phyloP scores from a whole-genome alignment of 2,113 vertebrate genomes.

The Labeo catla region DNA sequence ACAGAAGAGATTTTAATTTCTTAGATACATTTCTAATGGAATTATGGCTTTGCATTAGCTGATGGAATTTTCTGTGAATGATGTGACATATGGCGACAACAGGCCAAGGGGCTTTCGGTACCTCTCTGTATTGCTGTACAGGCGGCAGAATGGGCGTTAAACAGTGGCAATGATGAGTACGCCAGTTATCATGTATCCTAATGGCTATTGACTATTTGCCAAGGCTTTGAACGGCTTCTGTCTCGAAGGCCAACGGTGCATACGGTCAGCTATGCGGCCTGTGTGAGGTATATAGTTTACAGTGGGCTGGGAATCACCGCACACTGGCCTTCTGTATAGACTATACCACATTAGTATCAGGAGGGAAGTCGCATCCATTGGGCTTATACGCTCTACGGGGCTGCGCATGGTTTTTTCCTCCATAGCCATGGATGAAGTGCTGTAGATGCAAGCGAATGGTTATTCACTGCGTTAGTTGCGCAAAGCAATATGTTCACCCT shows the following conservation, averaged over 20 bases:
- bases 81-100: constrained; percentile 16
- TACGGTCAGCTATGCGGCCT: background rate
- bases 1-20: background rate
- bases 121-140: background rate
- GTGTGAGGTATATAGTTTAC: background rate
- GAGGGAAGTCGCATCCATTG: background rate
- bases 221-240: background rate
- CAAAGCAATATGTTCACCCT: too few species aligned
- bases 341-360: background rate
- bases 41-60: constrained; percentile 2
- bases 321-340: background rate
- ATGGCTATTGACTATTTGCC: constrained; percentile 20
- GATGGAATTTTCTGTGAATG: background rate
- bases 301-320: background rate
- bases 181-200: background rate
- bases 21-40: background rate
- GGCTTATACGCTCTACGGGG: background rate
- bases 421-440: background rate
- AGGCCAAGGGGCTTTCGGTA: constrained; percentile 4
- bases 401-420: background rate
- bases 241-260: background rate
- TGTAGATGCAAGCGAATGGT: background rate
- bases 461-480: background rate
- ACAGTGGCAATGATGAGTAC: constrained; percentile 12
- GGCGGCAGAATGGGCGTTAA: background rate